phyloP scores from a whole-genome alignment of 2,113 vertebrate species.

The Phrynosoma blainvillii region DNA sequence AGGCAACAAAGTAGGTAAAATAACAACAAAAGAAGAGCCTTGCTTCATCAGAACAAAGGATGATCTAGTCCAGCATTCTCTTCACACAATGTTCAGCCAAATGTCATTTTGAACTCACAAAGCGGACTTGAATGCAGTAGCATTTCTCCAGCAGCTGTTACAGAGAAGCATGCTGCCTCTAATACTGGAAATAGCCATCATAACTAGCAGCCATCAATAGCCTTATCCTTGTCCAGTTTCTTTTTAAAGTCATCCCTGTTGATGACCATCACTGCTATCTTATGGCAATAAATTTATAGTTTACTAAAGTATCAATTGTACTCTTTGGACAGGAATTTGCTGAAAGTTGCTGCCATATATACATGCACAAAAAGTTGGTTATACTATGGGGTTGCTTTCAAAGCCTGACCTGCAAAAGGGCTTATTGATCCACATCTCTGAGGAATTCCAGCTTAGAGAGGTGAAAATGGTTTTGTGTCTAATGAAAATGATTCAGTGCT shows the following conservation, averaged over 20 bases:
- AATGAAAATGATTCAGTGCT: neutral
- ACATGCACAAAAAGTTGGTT: no score
- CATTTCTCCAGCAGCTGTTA: neutral
- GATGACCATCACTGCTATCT: no score
- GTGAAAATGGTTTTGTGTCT: no score
- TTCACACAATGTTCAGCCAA: neutral
- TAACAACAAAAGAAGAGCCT: neutral
- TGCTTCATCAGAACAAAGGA: neutral
- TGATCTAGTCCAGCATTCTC: neutral
- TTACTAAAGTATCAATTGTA: no score
- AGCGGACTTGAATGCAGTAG: neutral
- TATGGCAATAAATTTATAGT: no score
- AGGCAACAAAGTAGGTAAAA: neutral
- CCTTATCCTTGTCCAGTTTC: no score
- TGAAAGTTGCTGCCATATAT: no score
- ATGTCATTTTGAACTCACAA: neutral
- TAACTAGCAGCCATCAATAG: no score
- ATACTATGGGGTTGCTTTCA: neutral
- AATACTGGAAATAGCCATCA: no score
- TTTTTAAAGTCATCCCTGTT: neutral
- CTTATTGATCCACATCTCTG: neutral
- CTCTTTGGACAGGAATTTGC: no score
- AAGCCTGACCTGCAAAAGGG: neutral
- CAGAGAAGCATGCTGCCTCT: no score
- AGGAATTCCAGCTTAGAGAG: neutral